Base-by-base conservation (phyloP, 1,140 invertebrate genomes). In the Agrilus planipennis region DNA sequence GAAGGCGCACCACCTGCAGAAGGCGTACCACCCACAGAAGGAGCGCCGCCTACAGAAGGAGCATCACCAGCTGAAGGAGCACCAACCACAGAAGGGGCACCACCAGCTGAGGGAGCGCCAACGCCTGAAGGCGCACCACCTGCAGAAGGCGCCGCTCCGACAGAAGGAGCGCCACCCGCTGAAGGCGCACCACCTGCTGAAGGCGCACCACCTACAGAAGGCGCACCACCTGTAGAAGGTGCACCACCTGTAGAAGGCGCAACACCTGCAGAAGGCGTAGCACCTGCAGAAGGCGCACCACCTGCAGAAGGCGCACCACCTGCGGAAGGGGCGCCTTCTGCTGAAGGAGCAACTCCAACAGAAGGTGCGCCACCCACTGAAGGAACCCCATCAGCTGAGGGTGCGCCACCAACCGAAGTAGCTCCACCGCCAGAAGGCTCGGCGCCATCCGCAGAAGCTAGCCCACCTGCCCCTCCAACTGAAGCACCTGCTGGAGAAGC, bases 11-110 rank as follows among this genome's bases (percentile, higher is more conserved):
- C 49, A 21, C 46, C 49, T 38, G 47, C 49, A 2, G 62, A 58
- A 28, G 60, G 51, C 7, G 58, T 62, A 14, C 53, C 64, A 39
- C 51, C 62, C 7, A 49, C 61, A 19, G 62, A 57, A 43, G 56
- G 52, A 17, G 55, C 52, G 18, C 43, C 59, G 31, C 52, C 58
- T 34, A 60, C 55, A 5, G 55, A 52, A 34, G 62, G 52, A 15
- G 59, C 49, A 2, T 49, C 62, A 23, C 53, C 60, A 20, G 52
- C 46, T n/a, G 60, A 46, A 27, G 51, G 25, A 7, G 58, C 23
- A 44, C 51, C 39, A 17, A 41, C 53, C 7, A 49, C 61, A 10
- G 50, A 44, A 49, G 41, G 39, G 12, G 37, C 51, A 20, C 42
- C 49, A 9, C 36, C 49, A n/a, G 37, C 54, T 18, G 45, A 49